A percentile compares a stretch with the other conserved stretches of the same genome.
These are phyloP conservation scores for Nannoperca australis DNA, from an alignment of 2,797 vertebrate species.

Conservation along the genomic window DNA sequence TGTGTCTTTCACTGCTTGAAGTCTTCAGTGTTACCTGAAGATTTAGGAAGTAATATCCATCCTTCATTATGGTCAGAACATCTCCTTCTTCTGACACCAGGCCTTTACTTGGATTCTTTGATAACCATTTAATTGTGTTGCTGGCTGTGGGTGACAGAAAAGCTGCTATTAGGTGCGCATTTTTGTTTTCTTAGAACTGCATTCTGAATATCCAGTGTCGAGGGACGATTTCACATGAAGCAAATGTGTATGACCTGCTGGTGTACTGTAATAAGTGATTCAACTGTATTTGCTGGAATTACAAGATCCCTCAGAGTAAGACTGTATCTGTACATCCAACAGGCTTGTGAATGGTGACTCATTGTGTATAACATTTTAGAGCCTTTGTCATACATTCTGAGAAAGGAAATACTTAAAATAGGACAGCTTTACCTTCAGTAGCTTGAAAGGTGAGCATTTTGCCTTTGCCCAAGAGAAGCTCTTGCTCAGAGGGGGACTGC, in stretches of 20 bases:
- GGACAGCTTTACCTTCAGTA: background rate
- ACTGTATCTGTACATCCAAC: background rate
- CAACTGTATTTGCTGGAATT: background rate
- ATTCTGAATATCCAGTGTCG: background rate
- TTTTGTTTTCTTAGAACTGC: background rate
- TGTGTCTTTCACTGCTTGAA: fast-evolving
- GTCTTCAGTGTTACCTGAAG: conserved; percentile 65
- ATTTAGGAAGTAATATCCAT: conserved; percentile 78
- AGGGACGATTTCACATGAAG: fast-evolving
- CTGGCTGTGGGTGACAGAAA: conserved; percentile 5
- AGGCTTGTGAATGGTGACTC: background rate
- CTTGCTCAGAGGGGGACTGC: fast-evolving
- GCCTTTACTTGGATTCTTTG: fast-evolving
- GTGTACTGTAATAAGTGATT: background rate
- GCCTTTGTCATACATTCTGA: background rate
- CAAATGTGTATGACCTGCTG: background rate
- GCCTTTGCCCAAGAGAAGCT: background rate
- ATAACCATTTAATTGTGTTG: fast-evolving
- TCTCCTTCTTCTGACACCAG: fast-evolving
- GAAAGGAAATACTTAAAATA: background rate
- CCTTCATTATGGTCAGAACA: background rate
- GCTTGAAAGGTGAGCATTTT: conserved; percentile 41
- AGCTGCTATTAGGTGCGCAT: conserved; percentile 2
- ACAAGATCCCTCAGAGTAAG: background rate
- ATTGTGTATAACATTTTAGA: background rate